Evolutionary conservation across 2,888 invertebrate genomes (phyloP), one percentile per base, ranked within the genome.

Genomic region (Epinotia demarniana): DNA sequence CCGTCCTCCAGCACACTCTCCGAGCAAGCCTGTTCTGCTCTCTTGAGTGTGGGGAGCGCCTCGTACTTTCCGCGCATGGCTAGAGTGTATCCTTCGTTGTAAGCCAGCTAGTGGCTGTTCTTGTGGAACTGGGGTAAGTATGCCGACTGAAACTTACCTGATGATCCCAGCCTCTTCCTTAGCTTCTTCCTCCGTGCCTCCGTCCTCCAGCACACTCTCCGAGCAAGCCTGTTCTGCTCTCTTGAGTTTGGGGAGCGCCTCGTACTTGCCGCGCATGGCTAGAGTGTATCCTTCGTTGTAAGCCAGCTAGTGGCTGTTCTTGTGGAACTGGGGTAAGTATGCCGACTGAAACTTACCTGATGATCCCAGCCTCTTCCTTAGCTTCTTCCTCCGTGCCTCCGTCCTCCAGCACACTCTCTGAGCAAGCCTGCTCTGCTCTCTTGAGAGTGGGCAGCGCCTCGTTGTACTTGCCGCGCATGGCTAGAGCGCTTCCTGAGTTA

Each of bases 321-420:
- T n/a, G n/a, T n/a, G n/a, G n/a, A n/a, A n/a, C n/a, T n/a, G n/a
- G n/a, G n/a, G n/a, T n/a, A n/a, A n/a, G n/a, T n/a, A n/a, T n/a
- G n/a, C n/a, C n/a, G n/a, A n/a, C n/a, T n/a, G 11, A 6, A 0
- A 66, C 81, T 79, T 87, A 96, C 96, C 96, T 96, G 77, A 99
- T 98, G 74, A 98, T 96, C 61, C 97, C 98, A 74, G 98, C 94
- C 89, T 99, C 99, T 78, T 98, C 97, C 77, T 97, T 96, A n/a
- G 99, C 97, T 85, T 99, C 99, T 72, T 99, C 99, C 79, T 99
- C 98, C 0, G 97, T 95, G 9, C 96, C 96, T 0, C 98, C 99
- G 86, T 99, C 99, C 79, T 99, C 99, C 76, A 97, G 96, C 6
- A 99, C 95, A 76, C 96, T 96, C 84, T 98, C 97, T 0, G 96